Conservation (phyloP, 2,888 invertebrate species). For the Anoncus sp. region DNA sequence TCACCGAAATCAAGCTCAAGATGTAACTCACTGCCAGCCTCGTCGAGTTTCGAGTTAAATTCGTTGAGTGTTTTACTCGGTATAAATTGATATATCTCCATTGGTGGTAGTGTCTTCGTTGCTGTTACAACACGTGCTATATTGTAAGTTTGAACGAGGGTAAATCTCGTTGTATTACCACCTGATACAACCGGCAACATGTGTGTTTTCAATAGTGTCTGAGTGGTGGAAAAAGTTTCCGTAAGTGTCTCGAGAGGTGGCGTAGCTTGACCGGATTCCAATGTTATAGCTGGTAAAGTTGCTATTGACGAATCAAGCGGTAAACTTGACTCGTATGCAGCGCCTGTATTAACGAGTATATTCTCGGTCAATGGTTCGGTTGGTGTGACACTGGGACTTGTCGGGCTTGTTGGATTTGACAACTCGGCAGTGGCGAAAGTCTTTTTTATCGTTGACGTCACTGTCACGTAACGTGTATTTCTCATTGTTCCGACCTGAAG, state of each 20-base stretch:
- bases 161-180: slow-evolving; percentile 90
- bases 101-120: slow-evolving; percentile 94
- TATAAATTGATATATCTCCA: slow-evolving; percentile 94
- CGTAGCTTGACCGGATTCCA: slow-evolving; percentile 91
- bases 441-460: slow-evolving; percentile 94
- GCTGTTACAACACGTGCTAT: slow-evolving; percentile 95
- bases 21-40: slow-evolving; percentile 94
- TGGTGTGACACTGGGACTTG: slow-evolving; percentile 80
- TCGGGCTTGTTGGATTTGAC: slow-evolving; percentile 85
- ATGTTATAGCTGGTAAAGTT: slow-evolving; percentile 91
- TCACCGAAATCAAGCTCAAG: slow-evolving; percentile 94
- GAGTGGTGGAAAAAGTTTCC: slow-evolving; percentile 96
- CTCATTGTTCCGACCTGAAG: slow-evolving; percentile 94
- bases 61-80: slow-evolving; percentile 94
- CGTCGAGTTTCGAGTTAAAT: slow-evolving; percentile 94
- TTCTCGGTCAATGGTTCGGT: slow-evolving; percentile 94
- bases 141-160: slow-evolving; percentile 95
- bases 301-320: slow-evolving; percentile 91
- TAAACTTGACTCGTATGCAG: slow-evolving; percentile 89
- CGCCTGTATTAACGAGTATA: slow-evolving; percentile 91
- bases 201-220: slow-evolving; percentile 94
- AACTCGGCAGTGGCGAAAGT: slow-evolving; percentile 87
- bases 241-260: slow-evolving; percentile 95
- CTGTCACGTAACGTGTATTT: slow-evolving; percentile 94
- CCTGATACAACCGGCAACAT: slow-evolving; percentile 92